These are phyloP conservation scores for Ophiothrix spiculata DNA, from an alignment of 35 echinoderm and acorn worm species.

Conservation along the genomic window DNA sequence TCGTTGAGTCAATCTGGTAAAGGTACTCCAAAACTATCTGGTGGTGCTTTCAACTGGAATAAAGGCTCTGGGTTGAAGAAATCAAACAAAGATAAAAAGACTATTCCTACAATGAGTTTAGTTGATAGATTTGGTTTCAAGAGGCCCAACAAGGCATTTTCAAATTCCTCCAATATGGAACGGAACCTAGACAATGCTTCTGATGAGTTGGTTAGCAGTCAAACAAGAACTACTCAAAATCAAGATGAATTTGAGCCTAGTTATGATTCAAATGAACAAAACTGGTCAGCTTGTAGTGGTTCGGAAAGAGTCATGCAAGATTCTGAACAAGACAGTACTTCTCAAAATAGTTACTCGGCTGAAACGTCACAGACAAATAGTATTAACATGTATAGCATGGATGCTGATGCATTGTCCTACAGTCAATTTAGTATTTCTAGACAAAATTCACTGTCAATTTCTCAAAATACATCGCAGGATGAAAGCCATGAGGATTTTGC, in stretches of 20 bases:
- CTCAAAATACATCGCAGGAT: neutral
- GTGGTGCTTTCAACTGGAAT: neutral
- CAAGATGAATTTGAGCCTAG: neutral
- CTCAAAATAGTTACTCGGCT: neutral
- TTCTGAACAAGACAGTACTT: neutral
- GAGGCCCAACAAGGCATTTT: no score
- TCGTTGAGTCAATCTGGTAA: neutral
- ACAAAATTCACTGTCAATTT: neutral
- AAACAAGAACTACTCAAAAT: neutral
- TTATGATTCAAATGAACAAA: neutral
- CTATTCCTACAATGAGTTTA: no score
- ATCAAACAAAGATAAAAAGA: neutral
- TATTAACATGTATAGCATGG: constrained; percentile 29
- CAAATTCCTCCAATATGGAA: no score
- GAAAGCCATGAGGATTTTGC: neutral
- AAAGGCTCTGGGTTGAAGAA: neutral
- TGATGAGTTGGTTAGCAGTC: neutral
- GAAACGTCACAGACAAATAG: neutral
- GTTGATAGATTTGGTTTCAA: no score
- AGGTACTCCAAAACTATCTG: neutral
- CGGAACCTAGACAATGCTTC: no score
- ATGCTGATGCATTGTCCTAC: neutral
- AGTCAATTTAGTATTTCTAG: constrained; percentile 23
- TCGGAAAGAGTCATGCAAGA: no score
- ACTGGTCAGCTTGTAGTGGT: no score